Base-by-base conservation (phyloP, 2,888 invertebrate species). In the Zaprionus bogoriensis region DNA sequence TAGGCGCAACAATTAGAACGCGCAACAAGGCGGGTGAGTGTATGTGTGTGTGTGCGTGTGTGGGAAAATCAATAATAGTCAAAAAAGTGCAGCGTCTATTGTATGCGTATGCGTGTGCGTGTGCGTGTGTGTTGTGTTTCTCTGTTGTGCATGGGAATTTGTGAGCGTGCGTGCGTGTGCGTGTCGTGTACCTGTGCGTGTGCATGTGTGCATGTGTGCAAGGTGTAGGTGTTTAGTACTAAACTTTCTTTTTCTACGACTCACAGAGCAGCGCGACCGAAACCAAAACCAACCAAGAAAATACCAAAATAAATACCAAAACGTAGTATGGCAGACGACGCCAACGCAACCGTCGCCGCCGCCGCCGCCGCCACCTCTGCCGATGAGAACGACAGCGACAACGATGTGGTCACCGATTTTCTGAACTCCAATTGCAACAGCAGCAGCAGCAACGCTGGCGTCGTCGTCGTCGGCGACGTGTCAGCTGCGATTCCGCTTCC, bases 301-400 rank as follows among this genome's bases (percentile, higher is more conserved):
- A 63, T 68, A 70, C 68, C 57, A 71, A 76, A 54, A 32, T 14
- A 60, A 61, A 61, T 50, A 65, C 60, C 76, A 38, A 47, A 67
- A 42, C 54, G 44, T 47, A 66, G 45, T 77, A 87, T 89, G 89
- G 89, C 87, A 58, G 77, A 65, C 60, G 60, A n/a, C 65, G 80
- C 87, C 87, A 57, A 70, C 67, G 64, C 60, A 57, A 41, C 67
- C 44, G 57, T 38, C 53, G 59, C 32, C 46, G 39, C 46, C 46
- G 59, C 58, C 14, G 64, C 45, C 48, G 59, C 46, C 23, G 19
- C 38, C 30, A 14, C 51, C 1, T 51, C 62, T 28, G 55, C 55
- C 20, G 90, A 90, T 69, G 90, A 90, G 54, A 90, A 91, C 61
- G 91, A 91, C 72, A 91, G 91, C 61, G 91, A 91, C 68, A 90